Percentiles rank a stretch among this genome's conserved stretches.
Evolutionary conservation across 2,113 vertebrate genomes (phyloP).

Genomic region (Melospiza melodia): DNA sequence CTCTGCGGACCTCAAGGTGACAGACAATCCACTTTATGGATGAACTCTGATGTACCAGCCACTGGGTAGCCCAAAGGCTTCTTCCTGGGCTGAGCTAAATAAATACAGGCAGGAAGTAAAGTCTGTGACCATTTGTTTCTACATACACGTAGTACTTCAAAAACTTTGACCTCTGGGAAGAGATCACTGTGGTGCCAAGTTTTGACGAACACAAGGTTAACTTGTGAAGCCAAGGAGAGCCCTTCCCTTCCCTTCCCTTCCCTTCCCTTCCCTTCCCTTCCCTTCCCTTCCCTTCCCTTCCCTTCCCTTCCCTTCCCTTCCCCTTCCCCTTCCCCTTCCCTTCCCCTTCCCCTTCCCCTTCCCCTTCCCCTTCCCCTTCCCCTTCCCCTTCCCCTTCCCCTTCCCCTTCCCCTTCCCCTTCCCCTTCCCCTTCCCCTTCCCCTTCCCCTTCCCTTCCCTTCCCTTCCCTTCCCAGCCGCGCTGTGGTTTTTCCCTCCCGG

Average conservation of each 20-base stretch:
- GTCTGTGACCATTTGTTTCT: background rate
- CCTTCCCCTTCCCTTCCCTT: no score
- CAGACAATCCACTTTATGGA: rapidly evolving
- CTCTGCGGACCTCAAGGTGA: background rate
- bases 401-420: no score
- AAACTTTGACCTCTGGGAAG: rapidly evolving
- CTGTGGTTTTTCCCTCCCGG: background rate
- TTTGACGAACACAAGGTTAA: background rate
- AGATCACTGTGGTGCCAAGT: rapidly evolving
- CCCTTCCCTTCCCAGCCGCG: no score
- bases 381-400: no score
- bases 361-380: background rate
- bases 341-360: no score
- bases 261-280: background rate
- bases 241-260: background rate
- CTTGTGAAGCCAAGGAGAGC: background rate
- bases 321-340: background rate
- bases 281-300: background rate
- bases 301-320: no score
- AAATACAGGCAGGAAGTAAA: background rate
- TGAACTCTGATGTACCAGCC: background rate
- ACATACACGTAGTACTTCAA: background rate
- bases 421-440: no score
- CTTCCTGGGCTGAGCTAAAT: background rate
- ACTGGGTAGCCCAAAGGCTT: background rate